A percentile compares a stretch with the other conserved stretches of the same genome.
Evolutionary conservation across 2,888 invertebrate species (phyloP).

Genomic region (Opisthograptis luteolata): DNA sequence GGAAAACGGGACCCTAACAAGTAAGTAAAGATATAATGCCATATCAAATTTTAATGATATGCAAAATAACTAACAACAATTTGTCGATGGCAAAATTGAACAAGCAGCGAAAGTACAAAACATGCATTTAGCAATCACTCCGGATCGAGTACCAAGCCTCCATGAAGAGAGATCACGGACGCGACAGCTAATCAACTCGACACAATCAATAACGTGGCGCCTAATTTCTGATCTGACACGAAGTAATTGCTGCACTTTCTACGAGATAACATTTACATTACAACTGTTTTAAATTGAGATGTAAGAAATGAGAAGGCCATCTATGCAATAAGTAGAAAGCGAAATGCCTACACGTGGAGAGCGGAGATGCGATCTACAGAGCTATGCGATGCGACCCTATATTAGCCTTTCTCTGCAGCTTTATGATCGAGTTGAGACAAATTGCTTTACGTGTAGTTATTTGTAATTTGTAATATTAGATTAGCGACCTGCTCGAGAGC

Average conservation of each 20-base stretch:
- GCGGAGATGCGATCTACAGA: conserved; percentile 49
- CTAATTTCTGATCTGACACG: conserved; percentile 30
- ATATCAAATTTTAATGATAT: neutral
- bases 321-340: conserved; percentile 51
- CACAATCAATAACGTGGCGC: conserved; percentile 30
- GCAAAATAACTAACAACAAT: neutral
- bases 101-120: conserved; percentile 12
- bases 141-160: neutral
- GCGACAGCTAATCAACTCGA: conserved; percentile 26
- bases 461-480: conserved; percentile 21
- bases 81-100: neutral
- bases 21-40: neutral
- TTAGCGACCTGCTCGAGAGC: neutral
- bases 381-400: conserved; percentile 41
- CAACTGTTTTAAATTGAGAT: conserved; percentile 22
- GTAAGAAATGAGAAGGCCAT: conserved; percentile 28
- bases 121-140: conserved; percentile 4
- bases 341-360: conserved; percentile 47
- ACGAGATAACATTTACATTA: conserved; percentile 21
- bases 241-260: conserved; percentile 34
- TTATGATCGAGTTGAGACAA: conserved; percentile 26
- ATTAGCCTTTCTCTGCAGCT: conserved; percentile 51
- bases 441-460: conserved; percentile 18
- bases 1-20: no score
- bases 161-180: conserved; percentile 15